Conservation (phyloP, 2,797 vertebrate genomes). For the Artibeus jamaicensis region DNA sequence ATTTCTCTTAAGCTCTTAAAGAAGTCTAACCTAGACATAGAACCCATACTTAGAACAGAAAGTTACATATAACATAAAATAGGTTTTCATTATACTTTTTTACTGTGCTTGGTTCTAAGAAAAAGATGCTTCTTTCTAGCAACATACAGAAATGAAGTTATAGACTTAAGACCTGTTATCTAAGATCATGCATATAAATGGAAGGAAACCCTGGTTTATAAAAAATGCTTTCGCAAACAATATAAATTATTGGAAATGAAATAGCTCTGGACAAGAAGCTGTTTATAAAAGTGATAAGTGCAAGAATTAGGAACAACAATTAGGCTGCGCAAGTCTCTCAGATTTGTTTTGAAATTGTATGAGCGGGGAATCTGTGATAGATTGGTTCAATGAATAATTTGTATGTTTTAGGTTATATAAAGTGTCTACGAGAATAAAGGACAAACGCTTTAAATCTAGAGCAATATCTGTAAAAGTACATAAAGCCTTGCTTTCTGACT, state of each 20-base stretch:
- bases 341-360: conserved; percentile 16
- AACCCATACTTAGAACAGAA: not conserved
- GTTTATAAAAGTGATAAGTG: not conserved
- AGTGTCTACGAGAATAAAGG: not conserved
- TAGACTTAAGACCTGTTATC: not conserved
- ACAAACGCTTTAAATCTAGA: not conserved
- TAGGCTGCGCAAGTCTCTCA: not conserved
- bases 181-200: not conserved
- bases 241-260: not conserved
- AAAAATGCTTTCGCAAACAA: not conserved
- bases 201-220: not conserved
- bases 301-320: not conserved
- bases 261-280: not conserved
- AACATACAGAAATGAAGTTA: not conserved
- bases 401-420: not conserved
- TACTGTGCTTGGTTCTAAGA: not conserved
- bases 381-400: not conserved
- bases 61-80: not conserved
- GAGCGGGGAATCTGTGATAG: not conserved
- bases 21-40: not conserved
- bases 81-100: not conserved
- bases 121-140: not conserved
- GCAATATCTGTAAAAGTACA: not conserved
- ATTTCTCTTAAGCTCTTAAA: not conserved
- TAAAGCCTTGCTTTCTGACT: not conserved